phyloP scores from a whole-genome alignment of 2,797 vertebrate genomes.

The Mormyrops boulengeri region DNA sequence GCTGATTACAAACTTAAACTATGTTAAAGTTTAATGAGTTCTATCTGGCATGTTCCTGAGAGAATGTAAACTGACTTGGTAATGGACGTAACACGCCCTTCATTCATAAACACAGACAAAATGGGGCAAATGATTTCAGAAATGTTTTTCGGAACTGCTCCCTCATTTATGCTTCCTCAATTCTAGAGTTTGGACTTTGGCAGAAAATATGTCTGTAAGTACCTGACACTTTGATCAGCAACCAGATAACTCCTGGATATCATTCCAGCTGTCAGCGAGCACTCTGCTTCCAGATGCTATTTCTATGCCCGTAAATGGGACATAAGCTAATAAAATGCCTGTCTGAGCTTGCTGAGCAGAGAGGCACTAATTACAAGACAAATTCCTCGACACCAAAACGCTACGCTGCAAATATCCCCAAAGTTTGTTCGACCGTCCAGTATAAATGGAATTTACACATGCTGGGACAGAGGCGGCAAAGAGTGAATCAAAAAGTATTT shows the following conservation, averaged over 20 bases:
- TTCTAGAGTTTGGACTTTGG: neutral
- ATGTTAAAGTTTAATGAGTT: neutral
- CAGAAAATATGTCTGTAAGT: neutral
- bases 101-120: neutral
- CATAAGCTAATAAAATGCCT: neutral
- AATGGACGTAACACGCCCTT: neutral
- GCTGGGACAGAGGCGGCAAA: neutral
- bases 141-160: neutral
- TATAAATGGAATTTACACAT: neutral
- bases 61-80: neutral
- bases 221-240: neutral
- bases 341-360: neutral
- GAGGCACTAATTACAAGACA: slow-evolving; percentile 3
- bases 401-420: neutral
- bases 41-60: neutral
- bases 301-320: neutral
- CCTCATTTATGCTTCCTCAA: neutral
- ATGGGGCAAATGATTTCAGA: neutral
- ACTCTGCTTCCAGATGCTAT: neutral
- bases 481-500: neutral
- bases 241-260: neutral
- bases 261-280: neutral
- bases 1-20: neutral
- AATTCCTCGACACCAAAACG: slow-evolving; percentile 2
- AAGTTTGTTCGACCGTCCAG: neutral